These are phyloP conservation scores for Lumbricus terrestris DNA, from an alignment of 2,888 invertebrate species.

Conservation along the genomic window DNA sequence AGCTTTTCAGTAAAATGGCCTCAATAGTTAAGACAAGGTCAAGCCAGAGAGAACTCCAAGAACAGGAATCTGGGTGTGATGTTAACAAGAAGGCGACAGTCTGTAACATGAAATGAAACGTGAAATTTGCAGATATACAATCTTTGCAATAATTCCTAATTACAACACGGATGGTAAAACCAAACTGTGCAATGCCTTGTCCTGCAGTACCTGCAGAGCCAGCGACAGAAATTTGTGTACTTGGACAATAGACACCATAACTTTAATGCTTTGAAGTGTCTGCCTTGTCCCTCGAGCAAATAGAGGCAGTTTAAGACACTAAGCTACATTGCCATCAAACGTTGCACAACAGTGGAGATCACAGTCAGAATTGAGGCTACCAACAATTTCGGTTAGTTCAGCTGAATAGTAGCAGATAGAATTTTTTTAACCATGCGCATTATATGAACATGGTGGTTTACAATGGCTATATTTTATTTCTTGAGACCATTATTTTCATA, in stretches of 20 bases:
- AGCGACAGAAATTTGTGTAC: too few species aligned
- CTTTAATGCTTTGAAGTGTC: not conserved
- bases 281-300: not conserved
- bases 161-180: not conserved
- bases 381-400: not conserved
- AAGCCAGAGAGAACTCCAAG: not conserved
- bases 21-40: not conserved
- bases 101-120: too few species aligned
- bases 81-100: too few species aligned
- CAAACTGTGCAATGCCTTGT: not conserved
- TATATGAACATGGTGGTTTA: too few species aligned
- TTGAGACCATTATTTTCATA: not conserved
- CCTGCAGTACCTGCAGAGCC: not conserved
- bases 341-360: not conserved
- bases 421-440: not conserved
- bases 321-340: not conserved
- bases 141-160: too few species aligned
- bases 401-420: not conserved
- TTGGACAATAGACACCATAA: too few species aligned
- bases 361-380: not conserved
- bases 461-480: not conserved
- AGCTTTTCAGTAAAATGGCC: not conserved
- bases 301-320: not conserved
- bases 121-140: too few species aligned
- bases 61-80: not conserved